Evolutionary conservation across 2,797 vertebrate species (phyloP), one percentile per base, ranked within the genome.

Genomic region (Gymnocypris eckloni): DNA sequence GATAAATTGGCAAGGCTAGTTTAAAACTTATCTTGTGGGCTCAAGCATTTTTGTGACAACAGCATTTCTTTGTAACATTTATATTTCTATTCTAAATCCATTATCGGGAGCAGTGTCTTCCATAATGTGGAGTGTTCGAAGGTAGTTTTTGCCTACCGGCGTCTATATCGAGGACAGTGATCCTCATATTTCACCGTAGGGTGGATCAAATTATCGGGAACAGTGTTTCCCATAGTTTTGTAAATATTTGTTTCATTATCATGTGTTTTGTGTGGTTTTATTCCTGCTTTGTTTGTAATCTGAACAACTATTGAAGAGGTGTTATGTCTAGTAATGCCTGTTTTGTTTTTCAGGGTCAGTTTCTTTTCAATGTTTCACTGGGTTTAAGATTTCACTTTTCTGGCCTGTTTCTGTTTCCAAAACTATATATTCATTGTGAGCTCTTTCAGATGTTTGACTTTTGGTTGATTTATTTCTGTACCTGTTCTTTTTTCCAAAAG

Each of bases 71-170:
- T 87, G 91, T 86, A 92, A 90, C 90, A 88, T 91, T 91, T 85
- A 83, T 85, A 86, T 82, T 86, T 86, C 87, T 84, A 86, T 91
- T 89, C 91, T 95, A 95, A 95, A 91, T 93, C 52, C 96, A 96
- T 98, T 98, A 98, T 98, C 97, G 97, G 97, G 91, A 96, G 97
- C 97, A 98, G 97, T 95, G 97, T 95, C 97, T 97, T 95, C 97
- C 97, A 99, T 95, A 94, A 94, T 95, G 93, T 89, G 37, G 78
- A 86, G 73, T 86, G 89, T 90, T 82, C 92, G 89, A 94, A 80
- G 95, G 95, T 95, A 95, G 94, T 93, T 96, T 96, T 95, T 96
- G 89, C 83, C 95, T 95, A 95, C 94, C 94, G 79, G 88, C 83
- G 92, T 88, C 79, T 94, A 91, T 95, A 95, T 95, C 94, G 94